Evolutionary conservation across 2,797 vertebrate genomes (phyloP).

Genomic region (Phataginus tricuspis): DNA sequence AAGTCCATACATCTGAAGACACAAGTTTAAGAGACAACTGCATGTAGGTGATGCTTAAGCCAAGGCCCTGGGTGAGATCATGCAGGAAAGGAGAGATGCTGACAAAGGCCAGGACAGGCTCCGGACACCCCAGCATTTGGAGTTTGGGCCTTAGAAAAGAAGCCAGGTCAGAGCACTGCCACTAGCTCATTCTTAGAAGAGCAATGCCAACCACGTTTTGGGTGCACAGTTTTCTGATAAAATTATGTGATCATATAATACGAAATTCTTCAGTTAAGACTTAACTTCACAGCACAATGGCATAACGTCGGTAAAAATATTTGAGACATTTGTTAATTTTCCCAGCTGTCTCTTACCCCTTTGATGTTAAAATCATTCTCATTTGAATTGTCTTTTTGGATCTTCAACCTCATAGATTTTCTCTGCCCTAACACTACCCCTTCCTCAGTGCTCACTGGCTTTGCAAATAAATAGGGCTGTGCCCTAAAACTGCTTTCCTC

Average conservation of each 20-base stretch:
- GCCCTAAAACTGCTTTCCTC: constrained; percentile 1
- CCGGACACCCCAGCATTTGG: background rate
- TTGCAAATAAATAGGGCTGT: background rate
- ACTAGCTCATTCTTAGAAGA: background rate
- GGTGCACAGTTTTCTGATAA: background rate
- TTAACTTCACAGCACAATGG: background rate
- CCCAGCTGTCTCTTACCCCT: background rate
- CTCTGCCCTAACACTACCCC: background rate
- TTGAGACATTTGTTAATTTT: background rate
- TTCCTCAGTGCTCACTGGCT: background rate
- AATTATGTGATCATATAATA: background rate
- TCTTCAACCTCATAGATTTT: background rate
- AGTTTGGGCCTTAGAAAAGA: background rate
- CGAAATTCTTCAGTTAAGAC: background rate
- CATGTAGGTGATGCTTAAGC: background rate
- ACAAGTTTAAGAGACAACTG: background rate
- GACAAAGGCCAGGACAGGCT: background rate
- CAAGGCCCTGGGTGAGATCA: background rate
- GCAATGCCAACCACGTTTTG: background rate
- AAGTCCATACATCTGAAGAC: background rate
- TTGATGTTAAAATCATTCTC: background rate
- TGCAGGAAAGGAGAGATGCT: background rate
- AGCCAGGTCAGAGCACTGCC: background rate
- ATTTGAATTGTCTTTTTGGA: background rate
- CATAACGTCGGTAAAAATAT: background rate